Evolutionary conservation across 2,888 invertebrate genomes (phyloP).

Genomic region (Folsomia candida): DNA sequence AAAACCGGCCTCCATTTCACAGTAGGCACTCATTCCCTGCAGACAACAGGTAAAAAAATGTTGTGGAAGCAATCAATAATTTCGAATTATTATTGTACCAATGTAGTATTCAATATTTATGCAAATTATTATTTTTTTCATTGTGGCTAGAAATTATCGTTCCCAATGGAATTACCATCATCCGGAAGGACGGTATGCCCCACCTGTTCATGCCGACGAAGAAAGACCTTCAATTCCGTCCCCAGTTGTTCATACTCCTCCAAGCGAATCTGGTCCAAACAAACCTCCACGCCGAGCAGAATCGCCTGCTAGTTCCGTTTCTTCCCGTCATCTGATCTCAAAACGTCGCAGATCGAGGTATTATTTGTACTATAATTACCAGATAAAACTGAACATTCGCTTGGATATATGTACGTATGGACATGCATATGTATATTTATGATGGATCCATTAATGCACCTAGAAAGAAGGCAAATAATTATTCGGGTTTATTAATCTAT

Average conservation of each 20-base stretch:
- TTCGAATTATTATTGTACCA: background rate
- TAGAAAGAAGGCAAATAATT: background rate
- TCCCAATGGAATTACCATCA: constrained; percentile 48
- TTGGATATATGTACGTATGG: too few species aligned
- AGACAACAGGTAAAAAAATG: constrained; percentile 40
- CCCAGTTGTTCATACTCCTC: constrained; percentile 41
- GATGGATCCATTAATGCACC: too few species aligned
- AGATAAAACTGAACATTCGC: too few species aligned
- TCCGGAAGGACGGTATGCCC: constrained; percentile 47
- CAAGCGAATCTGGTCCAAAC: constrained; percentile 45
- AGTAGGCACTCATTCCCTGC: constrained; percentile 48
- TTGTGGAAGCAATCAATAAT: background rate
- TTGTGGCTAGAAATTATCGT: constrained; percentile 40
- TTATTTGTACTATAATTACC: constrained; percentile 3
- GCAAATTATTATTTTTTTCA: background rate
- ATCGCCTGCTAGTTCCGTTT: constrained; percentile 49
- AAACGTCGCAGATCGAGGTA: constrained; percentile 51
- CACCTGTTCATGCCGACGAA: constrained; percentile 48
- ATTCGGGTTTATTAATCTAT: background rate
- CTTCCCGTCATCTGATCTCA: constrained; percentile 49
- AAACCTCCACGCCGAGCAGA: constrained; percentile 49
- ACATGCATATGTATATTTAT: too few species aligned
- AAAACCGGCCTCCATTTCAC: constrained; percentile 47
- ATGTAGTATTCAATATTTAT: too few species aligned
- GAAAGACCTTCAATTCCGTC: constrained; percentile 46